phyloP scores from a whole-genome alignment of 2,797 vertebrate species.

The Chiloscyllium punctatum region DNA sequence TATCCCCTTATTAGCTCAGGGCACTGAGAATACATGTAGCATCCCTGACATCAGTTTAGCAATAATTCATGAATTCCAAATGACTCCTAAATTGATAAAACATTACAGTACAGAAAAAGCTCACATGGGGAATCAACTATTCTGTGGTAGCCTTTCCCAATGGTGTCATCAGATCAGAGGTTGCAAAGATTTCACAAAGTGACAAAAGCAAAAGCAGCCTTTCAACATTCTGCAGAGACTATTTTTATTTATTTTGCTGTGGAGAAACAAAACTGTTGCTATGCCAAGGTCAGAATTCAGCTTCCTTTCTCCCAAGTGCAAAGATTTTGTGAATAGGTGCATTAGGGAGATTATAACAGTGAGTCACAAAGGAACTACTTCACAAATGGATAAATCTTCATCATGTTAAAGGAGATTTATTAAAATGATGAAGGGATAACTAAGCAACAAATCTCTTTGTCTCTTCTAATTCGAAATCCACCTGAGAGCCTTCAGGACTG shows the following conservation, averaged over 20 bases:
- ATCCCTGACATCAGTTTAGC: not conserved
- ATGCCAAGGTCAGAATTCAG: not conserved
- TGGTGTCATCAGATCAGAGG: not conserved
- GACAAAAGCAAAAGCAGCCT: not conserved
- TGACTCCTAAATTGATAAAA: not conserved
- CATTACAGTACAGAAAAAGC: not conserved
- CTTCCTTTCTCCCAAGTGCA: not conserved
- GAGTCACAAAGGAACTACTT: not conserved
- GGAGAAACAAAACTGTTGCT: not conserved
- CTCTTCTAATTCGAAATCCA: not conserved
- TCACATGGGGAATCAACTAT: not conserved
- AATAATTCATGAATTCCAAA: not conserved
- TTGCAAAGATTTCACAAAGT: not conserved
- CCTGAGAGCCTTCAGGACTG: not conserved
- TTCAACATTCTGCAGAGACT: not conserved
- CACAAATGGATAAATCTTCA: not conserved
- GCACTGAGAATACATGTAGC: not conserved
- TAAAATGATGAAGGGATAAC: not conserved
- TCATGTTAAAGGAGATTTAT: not conserved
- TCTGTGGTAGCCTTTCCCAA: not conserved
- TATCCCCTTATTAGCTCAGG: not conserved
- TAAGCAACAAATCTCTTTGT: not conserved
- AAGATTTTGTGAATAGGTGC: not conserved
- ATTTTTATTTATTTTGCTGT: not conserved
- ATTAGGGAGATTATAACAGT: not conserved